Percentiles rank a stretch among this genome's conserved stretches.
These are phyloP conservation scores for Tribolium freemani DNA, from an alignment of 2,888 invertebrate genomes.

Conservation along the genomic window DNA sequence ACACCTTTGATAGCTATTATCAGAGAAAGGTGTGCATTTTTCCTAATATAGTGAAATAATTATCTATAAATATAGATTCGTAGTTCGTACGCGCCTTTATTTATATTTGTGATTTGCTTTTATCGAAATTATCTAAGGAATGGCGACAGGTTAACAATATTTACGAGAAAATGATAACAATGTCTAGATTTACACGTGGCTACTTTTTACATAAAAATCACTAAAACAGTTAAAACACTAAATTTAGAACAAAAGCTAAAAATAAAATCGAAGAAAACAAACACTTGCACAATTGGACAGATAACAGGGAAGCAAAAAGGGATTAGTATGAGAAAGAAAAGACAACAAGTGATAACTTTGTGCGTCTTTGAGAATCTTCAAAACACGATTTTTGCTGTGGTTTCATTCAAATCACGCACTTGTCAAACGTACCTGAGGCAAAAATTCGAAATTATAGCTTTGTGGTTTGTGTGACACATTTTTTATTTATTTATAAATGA, in stretches of 20 bases:
- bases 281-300: not conserved
- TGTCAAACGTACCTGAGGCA: not conserved
- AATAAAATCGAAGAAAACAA: not conserved
- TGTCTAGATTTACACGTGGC: slow-evolving; percentile 32
- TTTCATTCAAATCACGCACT: not conserved
- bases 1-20: not conserved
- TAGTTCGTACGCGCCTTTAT: slow-evolving; percentile 38
- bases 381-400: not conserved
- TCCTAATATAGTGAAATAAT: slow-evolving; percentile 16
- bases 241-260: not conserved
- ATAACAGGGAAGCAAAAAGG: not conserved
- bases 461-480: too few species aligned
- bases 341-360: not conserved
- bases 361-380: not conserved
- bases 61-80: slow-evolving; percentile 24
- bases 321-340: not conserved
- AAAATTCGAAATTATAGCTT: too few species aligned
- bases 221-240: not conserved
- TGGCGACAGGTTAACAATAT: slow-evolving; percentile 48
- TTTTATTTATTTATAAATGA: too few species aligned
- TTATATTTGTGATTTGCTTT: slow-evolving; percentile 38
- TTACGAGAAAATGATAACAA: slow-evolving; percentile 36
- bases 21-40: slow-evolving; percentile 14
- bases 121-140: slow-evolving; percentile 44
- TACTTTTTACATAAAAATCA: not conserved